Conservation (phyloP, 2,888 invertebrate genomes). For the Diaphora mendica region DNA sequence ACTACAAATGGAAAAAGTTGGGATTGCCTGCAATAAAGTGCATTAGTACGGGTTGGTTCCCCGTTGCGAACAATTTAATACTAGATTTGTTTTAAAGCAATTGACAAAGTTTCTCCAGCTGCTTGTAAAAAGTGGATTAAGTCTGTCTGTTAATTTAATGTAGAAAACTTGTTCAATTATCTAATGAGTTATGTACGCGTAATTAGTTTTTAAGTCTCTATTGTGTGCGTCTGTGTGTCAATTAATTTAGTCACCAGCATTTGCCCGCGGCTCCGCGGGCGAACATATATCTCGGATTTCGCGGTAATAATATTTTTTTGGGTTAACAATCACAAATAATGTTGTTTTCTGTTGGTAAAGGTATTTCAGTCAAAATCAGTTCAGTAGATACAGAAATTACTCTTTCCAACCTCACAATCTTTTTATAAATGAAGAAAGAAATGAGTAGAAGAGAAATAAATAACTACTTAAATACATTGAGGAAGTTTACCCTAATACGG, state of each 20-base stretch:
- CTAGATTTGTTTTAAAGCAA: slow-evolving; percentile 19
- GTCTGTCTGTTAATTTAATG: slow-evolving; percentile 5
- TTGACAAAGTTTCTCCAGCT: slow-evolving; percentile 10
- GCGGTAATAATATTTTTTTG: too few species aligned
- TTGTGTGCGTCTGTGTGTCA: background rate
- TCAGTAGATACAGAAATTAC: too few species aligned
- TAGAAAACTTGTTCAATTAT: background rate
- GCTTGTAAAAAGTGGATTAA: background rate
- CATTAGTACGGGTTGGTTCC: slow-evolving; percentile 31
- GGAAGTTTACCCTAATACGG: background rate
- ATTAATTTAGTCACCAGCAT: too few species aligned
- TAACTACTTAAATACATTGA: too few species aligned
- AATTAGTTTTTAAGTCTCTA: background rate
- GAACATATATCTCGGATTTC: too few species aligned
- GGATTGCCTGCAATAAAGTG: slow-evolving; percentile 44
- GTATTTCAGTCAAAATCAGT: too few species aligned
- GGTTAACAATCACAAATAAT: too few species aligned
- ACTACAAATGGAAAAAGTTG: slow-evolving; percentile 52
- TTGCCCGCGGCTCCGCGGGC: too few species aligned
- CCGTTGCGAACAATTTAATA: slow-evolving; percentile 25
- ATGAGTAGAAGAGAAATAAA: too few species aligned
- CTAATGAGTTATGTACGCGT: background rate
- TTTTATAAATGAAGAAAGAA: too few species aligned
- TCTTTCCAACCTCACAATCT: too few species aligned
- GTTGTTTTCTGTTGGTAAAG: too few species aligned